Conservation (phyloP, 1,140 invertebrate species). For the Aplysia californica region DNA sequence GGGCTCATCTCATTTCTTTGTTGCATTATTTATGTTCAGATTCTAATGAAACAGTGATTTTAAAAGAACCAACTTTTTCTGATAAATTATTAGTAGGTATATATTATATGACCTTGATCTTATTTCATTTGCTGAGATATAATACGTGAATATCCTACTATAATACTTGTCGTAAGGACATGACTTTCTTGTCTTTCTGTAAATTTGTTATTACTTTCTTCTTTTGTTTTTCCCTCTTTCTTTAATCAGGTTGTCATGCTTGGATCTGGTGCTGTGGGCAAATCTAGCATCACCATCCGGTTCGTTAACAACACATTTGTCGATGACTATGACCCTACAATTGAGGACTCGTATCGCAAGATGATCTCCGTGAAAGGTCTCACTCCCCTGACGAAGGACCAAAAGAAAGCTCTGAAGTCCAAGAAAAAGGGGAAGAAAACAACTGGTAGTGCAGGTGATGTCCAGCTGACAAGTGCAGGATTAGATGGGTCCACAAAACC, state of each 20-base stretch:
- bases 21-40: too few relatives aligned
- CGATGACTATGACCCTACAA: slow-evolving; percentile 63
- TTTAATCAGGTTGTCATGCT: slow-evolving; percentile 99
- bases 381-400: slow-evolving; percentile 9
- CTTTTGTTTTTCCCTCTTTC: background rate
- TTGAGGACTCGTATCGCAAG: slow-evolving; percentile 64
- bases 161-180: background rate
- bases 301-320: slow-evolving; percentile 83
- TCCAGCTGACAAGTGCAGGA: background rate
- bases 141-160: background rate
- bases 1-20: too few relatives aligned
- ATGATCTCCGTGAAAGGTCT: slow-evolving; percentile 39
- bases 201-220: background rate
- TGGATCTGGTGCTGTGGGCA: slow-evolving; percentile 97
- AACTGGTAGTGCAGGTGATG: background rate
- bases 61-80: too few relatives aligned
- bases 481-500: too few relatives aligned
- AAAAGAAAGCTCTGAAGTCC: background rate
- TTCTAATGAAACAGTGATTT: too few relatives aligned
- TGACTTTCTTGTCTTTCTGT: background rate
- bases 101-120: too few relatives aligned
- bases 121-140: background rate
- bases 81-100: too few relatives aligned
- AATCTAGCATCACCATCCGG: slow-evolving; percentile 95
- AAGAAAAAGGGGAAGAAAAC: background rate